These are phyloP conservation scores for Sipha flava DNA, from an alignment of 1,140 invertebrate genomes.

Conservation along the genomic window DNA sequence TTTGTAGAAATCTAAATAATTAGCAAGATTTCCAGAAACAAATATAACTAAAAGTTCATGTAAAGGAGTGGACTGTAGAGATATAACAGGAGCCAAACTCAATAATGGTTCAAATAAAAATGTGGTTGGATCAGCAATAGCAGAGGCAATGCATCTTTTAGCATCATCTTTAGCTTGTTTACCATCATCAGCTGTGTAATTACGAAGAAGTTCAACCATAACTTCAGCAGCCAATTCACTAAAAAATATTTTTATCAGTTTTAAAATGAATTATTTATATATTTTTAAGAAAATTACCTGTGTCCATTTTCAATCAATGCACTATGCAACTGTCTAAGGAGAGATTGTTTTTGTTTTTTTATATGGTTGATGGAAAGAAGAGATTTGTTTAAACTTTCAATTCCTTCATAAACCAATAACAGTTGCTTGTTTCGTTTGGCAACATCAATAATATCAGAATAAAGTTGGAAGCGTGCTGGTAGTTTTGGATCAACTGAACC, in stretches of 20 bases:
- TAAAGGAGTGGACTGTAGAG: conserved; percentile 90
- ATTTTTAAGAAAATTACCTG: conserved; percentile 46
- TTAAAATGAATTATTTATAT: too few relatives aligned
- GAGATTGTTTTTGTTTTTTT: conserved; percentile 85
- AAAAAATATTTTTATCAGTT: too few relatives aligned
- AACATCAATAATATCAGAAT: conserved; percentile 9
- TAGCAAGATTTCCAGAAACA: conserved; percentile 83
- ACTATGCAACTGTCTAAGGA: conserved; percentile 81
- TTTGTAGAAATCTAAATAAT: conserved; percentile 86
- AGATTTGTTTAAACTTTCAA: conserved; percentile 15
- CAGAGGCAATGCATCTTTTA: conserved; percentile 89
- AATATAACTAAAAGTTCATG: conserved; percentile 93
- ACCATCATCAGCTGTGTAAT: conserved; percentile 93
- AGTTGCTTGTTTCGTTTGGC: conserved; percentile 5
- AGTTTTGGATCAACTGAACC: conserved; percentile 11
- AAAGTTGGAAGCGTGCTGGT: conserved; percentile 17
- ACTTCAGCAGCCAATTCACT: conserved; percentile 88
- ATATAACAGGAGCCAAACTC: conserved; percentile 85
- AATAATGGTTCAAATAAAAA: conserved; percentile 92
- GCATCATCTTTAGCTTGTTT: conserved; percentile 93
- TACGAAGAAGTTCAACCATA: conserved; percentile 91
- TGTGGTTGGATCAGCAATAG: conserved; percentile 86
- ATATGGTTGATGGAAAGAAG: conserved; percentile 44
- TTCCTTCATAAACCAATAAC: conserved; percentile 2
- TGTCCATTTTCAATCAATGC: conserved; percentile 66